These are phyloP conservation scores for Paracanthobrama guichenoti DNA, from an alignment of 2,113 vertebrate genomes.

Conservation along the genomic window DNA sequence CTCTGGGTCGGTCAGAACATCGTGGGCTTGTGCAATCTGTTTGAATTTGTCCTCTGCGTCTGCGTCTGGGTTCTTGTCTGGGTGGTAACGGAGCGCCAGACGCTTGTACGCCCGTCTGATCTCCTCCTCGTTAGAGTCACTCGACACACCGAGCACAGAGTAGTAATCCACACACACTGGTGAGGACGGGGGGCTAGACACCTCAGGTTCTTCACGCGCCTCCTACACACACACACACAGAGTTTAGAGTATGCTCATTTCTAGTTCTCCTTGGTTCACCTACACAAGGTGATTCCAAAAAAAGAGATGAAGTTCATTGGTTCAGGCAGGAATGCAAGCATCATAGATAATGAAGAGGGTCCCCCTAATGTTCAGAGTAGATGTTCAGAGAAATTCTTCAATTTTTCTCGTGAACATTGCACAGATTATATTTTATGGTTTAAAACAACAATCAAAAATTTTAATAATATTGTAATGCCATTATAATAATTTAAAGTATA, in stretches of 20 bases:
- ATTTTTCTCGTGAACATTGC: no score
- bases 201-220: constrained; percentile 70
- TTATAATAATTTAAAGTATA: neutral
- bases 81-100: constrained; percentile 96
- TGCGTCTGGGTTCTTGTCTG: constrained; percentile 95
- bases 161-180: constrained; percentile 94
- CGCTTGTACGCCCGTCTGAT: constrained; percentile 97
- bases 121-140: constrained; percentile 91
- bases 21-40: constrained; percentile 94
- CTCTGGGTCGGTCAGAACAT: constrained; percentile 90
- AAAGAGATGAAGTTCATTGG: neutral
- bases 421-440: neutral
- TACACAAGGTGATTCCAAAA: neutral
- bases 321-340: neutral
- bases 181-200: constrained; percentile 68
- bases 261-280: neutral
- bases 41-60: constrained; percentile 95
- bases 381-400: no score
- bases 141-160: constrained; percentile 88
- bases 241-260: constrained; percentile 19
- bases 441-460: neutral
- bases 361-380: no score
- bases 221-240: constrained; percentile 64
- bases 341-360: neutral
- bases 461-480: neutral